phyloP scores from a whole-genome alignment of 2,797 vertebrate species.

The Paratrypauchen microcephalus region DNA sequence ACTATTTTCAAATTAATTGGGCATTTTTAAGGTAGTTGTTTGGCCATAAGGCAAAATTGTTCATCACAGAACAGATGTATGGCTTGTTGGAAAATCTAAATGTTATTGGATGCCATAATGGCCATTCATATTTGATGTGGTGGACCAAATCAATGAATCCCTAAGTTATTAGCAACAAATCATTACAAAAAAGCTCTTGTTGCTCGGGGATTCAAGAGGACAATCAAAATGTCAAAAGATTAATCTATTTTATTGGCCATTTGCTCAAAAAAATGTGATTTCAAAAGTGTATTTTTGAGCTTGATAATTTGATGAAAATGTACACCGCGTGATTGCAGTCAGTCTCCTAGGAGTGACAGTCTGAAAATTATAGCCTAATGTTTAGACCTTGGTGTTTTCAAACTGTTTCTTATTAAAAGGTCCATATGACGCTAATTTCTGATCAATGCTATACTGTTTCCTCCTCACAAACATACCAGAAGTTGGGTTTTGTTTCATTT shows the following conservation, averaged over 20 bases:
- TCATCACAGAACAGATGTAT: background rate
- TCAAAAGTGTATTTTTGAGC: background rate
- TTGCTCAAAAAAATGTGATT: background rate
- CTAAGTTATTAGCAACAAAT: background rate
- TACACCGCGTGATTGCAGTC: background rate
- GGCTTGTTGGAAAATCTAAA: background rate
- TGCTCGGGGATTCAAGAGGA: conserved; percentile 18
- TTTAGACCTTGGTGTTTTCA: background rate
- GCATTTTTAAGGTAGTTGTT: background rate
- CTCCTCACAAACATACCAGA: too few species aligned
- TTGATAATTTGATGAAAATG: background rate
- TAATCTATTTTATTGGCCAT: conserved; percentile 28
- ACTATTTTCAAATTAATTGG: conserved; percentile 17
- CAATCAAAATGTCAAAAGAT: conserved; percentile 59
- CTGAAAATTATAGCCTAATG: background rate
- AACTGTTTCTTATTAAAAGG: background rate
- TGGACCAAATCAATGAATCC: background rate
- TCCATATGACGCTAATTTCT: too few species aligned
- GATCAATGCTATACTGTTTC: too few species aligned
- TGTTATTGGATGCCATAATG: background rate
- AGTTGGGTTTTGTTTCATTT: too few species aligned
- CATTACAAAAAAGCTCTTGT: background rate
- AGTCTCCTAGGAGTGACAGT: background rate
- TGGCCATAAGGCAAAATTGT: background rate
- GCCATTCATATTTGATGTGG: background rate